Percentiles rank a stretch among this genome's conserved stretches.
These are phyloP conservation scores for Anolis sagrei DNA, from an alignment of 2,113 vertebrate genomes.

Conservation along the genomic window DNA sequence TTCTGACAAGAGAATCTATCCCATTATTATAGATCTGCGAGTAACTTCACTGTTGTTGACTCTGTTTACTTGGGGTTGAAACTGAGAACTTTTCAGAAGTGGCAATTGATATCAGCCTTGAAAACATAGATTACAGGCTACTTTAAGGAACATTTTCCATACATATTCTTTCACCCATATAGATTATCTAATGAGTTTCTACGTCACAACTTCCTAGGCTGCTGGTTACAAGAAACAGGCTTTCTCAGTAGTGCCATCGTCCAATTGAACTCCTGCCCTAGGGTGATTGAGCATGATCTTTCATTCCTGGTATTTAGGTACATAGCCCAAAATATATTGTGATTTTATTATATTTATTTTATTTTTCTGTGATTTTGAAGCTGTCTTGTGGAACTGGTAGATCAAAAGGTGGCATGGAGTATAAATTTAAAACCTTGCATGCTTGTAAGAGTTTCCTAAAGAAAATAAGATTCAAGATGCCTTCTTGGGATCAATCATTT, in stretches of 20 bases:
- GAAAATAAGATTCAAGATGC: neutral
- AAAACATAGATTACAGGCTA: neutral
- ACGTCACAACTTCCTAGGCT: neutral
- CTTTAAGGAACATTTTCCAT: neutral
- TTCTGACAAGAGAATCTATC: neutral
- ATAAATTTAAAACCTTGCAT: neutral
- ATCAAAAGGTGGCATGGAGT: neutral
- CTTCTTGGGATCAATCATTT: constrained; percentile 43
- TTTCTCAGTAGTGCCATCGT: neutral
- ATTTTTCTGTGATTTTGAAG: neutral
- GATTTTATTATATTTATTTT: neutral
- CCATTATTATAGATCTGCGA: neutral
- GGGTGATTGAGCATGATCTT: neutral
- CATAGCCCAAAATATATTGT: neutral
- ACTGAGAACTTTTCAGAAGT: neutral
- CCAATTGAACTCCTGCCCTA: neutral
- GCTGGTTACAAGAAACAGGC: neutral
- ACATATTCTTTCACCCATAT: neutral
- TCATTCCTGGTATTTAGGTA: neutral
- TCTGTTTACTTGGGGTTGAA: neutral
- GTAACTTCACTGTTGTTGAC: neutral
- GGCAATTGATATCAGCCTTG: neutral
- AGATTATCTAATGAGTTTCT: neutral
- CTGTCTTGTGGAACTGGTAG: neutral
- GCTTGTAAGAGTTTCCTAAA: neutral